Evolutionary conservation across 2,888 invertebrate species (phyloP), one percentile per base, ranked within the genome.

Genomic region (Trichopria drosophilae): DNA sequence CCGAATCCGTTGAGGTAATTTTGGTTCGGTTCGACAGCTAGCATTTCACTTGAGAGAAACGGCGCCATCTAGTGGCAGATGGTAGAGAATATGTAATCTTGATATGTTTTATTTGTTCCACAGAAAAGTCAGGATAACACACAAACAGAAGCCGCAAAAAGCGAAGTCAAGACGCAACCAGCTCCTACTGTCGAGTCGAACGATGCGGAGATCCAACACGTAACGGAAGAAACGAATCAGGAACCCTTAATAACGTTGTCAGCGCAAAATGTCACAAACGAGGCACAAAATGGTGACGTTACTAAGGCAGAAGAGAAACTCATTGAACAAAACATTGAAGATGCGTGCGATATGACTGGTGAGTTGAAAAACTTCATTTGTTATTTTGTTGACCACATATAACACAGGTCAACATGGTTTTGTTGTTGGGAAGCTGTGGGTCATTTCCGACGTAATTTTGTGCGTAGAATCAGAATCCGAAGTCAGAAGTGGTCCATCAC

Each of bases 321-420:
- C 3, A 56, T 54, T n/a, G 71, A 69, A 35, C 60, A 53, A 31
- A 73, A 68, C 39, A 59, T 62, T 52, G 79, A 77, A 51, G 73
- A 84, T 64, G 78, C 81, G 55, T 74, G 79, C 71, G 80, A 84
- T 66, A 80, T 85, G 83, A 79, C 82, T 59, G 79, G 84, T 83
- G 53, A 65, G 69, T 58, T 32, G n/a, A n/a, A n/a, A n/a, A n/a
- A n/a, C n/a, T 43, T 31, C 54, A 29, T 20, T 20, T 26, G 37
- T 2, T 20, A 35, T 22, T 6, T n/a, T 10, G 15, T 46, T 23
- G 19, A n/a, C 6, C 13, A 31, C 6, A 40, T 24, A 22, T n/a
- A n/a, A n/a, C n/a, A n/a, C n/a, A n/a, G n/a, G n/a, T n/a, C n/a
- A n/a, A n/a, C n/a, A n/a, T n/a, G n/a, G n/a, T n/a, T n/a, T n/a